phyloP scores from a whole-genome alignment of 1,140 invertebrate genomes.

The Trypoxylus dichotomus region DNA sequence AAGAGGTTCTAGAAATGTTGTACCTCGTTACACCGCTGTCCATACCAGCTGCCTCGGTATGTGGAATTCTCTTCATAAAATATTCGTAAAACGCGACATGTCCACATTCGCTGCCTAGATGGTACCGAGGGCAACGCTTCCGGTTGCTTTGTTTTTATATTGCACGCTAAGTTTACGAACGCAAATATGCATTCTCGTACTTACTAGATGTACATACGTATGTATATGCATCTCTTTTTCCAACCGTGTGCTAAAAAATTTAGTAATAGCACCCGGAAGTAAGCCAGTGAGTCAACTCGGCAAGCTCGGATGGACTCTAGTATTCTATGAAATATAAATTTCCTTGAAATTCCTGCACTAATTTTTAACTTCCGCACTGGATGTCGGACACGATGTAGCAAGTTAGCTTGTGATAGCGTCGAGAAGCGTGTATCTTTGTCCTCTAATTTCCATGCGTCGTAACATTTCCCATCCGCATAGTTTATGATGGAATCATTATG shows the following conservation, averaged over 20 bases:
- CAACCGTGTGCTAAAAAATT: neutral
- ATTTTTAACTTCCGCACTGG: neutral
- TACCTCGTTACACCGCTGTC: no score
- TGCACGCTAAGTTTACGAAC: neutral
- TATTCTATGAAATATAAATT: neutral
- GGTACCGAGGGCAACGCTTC: neutral
- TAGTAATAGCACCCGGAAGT: neutral
- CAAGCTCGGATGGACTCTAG: neutral
- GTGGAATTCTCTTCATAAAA: neutral
- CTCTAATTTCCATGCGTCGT: neutral
- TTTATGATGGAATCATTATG: neutral
- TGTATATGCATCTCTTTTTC: neutral
- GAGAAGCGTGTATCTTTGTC: neutral
- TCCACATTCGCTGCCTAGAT: neutral
- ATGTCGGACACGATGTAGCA: neutral
- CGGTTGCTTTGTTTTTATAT: neutral
- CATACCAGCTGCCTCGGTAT: no score
- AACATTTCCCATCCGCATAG: neutral
- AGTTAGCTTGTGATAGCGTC: neutral
- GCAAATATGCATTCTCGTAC: neutral
- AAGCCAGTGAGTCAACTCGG: neutral
- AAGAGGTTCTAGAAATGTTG: no score
- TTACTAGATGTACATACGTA: neutral
- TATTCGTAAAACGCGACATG: neutral
- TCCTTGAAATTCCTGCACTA: neutral